Base-by-base conservation (phyloP, 2,797 vertebrate genomes). In the Podargus strigoides region DNA sequence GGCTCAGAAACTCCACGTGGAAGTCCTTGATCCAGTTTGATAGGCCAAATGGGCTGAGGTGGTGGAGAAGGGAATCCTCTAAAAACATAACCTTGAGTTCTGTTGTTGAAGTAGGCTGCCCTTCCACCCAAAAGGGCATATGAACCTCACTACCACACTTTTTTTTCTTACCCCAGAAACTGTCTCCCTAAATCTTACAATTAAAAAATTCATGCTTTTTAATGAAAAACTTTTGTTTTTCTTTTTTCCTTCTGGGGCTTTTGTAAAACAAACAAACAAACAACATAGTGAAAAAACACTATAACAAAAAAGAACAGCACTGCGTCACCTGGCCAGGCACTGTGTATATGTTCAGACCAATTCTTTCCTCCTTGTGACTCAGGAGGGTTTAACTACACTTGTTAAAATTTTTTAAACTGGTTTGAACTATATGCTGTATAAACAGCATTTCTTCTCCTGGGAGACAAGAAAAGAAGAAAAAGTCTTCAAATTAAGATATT, bases 1-100 rank as follows among this genome's bases (percentile, higher is more conserved):
- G 72, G 24, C 22, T 36, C 14, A 78, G 46, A 76, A 41, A 18
- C 3, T 3, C 13, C 7, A 24, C 0, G 0, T 44, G 18, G 15
- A 64, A 30, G 3, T 26, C 18, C 59, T 68, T 23, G 15, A 6
- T 32, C 37, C 10, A 41, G 11, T 63, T 4, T 34, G 50, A 66
- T 20, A 46, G 7, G 8, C 9, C 14, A 68, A 39, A n/a, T 12
- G n/a, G 9, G 27, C 15, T n/a, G 34, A 56, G 7, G 8, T 26
- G 11, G 8, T 4, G 5, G 39, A 56, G 46, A 64, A 89, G 18
- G 10, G 46, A 66, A 81, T 28, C 52, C 14, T 69, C 34, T 12
- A 49, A 41, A 55, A 58, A 5, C 3, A 28, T n/a, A 37, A 37
- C 9, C 4, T 26, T 12, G 37, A 80, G 11, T 49, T 77, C 73